Conservation (phyloP, 2,888 invertebrate species). For the Drosophila pseudotalamancana region DNA sequence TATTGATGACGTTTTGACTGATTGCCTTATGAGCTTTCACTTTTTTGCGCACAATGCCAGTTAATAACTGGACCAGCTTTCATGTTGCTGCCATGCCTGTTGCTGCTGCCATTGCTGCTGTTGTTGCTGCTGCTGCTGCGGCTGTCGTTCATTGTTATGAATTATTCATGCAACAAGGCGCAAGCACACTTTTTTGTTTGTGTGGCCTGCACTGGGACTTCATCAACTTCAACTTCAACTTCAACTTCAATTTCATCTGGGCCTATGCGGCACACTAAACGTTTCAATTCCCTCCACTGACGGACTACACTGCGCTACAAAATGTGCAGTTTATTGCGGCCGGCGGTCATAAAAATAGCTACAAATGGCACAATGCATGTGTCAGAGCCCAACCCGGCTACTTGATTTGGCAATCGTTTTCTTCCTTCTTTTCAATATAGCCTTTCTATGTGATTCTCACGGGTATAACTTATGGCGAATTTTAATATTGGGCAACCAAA, state of each 20-base stretch:
- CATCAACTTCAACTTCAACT: constrained; percentile 36
- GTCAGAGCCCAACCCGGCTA: too few relatives aligned
- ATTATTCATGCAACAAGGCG: constrained; percentile 75
- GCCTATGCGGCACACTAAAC: constrained; percentile 39
- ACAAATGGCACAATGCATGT: neutral
- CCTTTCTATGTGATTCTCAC: neutral
- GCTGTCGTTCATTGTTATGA: constrained; percentile 64
- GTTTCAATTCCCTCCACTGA: constrained; percentile 49
- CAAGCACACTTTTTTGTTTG: constrained; percentile 33
- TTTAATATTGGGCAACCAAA: too few relatives aligned
- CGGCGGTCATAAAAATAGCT: neutral
- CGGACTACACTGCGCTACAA: constrained; percentile 30
- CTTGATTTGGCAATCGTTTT: too few relatives aligned
- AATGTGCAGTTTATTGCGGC: constrained; percentile 4
- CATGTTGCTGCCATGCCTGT: constrained; percentile 33
- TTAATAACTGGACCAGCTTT: constrained; percentile 67
- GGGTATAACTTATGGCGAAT: too few relatives aligned
- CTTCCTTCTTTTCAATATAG: neutral
- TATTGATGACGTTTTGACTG: constrained; percentile 81
- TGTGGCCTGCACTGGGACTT: constrained; percentile 47
- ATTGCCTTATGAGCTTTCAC: constrained; percentile 80
- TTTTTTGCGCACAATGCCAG: constrained; percentile 66
- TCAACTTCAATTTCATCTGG: constrained; percentile 42
- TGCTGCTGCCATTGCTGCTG: constrained; percentile 2
- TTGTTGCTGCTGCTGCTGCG: constrained; percentile 22